Base-by-base conservation (phyloP, 2,797 vertebrate genomes). In the Tragelaphus oryx region DNA sequence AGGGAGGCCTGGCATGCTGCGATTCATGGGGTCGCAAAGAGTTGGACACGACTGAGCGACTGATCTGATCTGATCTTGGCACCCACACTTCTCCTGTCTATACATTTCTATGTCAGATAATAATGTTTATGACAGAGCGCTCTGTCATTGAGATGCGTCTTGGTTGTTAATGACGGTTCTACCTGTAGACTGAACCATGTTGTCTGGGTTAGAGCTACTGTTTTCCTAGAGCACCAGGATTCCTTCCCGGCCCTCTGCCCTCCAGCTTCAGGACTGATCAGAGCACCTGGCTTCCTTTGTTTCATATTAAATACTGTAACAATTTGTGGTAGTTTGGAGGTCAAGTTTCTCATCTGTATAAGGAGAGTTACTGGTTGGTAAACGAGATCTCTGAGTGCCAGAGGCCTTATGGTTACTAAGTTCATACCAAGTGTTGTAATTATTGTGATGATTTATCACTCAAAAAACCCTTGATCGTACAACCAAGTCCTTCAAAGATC, bases 361-460 rank as follows among this genome's bases (percentile, higher is more conserved):
- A 85, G 11, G 74, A 95, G 57, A 94, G 81, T 88, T 95, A 94
- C 68, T 88, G 92, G 59, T 91, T 94, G 78, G 54, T 46, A 95
- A 97, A 93, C 26, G 18, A 41, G 90, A 88, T 74, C 30, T 83
- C 84, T 83, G 44, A 87, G 60, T 74, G 46, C 74, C 81, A 93
- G 74, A 95, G 68, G 48, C 74, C 80, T 88, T 82, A 88, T 83
- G 76, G 97, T 96, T 95, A 94, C 80, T 41, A 95, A 96, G 80
- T 93, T 95, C 46, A 71, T 90, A 94, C 60, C 89, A 95, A 97
- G 89, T 95, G 62, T 95, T 92, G 0, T 96, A 95, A 97, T 97
- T 97, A 96, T 93, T 80, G 90, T 93, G 87, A 95, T 95, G 91
- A 96, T 94, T 94, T 95, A 97, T 91, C 97, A 95, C 95, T 97